Percentiles rank a stretch among this genome's conserved stretches.
Conservation (phyloP, 2,113 vertebrate species). For the Chauna torquata region DNA sequence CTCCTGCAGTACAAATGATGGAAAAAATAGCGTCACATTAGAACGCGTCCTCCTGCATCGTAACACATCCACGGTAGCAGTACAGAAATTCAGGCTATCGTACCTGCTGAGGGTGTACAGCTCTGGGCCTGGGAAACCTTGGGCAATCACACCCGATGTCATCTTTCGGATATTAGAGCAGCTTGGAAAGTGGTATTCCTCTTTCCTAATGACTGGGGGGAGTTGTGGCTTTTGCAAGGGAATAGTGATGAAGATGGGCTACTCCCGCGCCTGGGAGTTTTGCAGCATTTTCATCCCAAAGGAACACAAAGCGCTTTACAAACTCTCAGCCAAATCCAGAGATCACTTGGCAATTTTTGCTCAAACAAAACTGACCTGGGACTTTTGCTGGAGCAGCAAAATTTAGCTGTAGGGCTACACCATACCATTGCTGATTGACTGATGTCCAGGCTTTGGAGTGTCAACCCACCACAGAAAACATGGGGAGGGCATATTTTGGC, state of each 20-base stretch:
- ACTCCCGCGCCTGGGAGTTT: not conserved
- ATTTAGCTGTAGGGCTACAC: not conserved
- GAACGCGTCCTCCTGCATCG: not conserved
- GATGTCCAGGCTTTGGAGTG: not conserved
- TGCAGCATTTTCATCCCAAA: not conserved
- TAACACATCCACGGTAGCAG: not conserved
- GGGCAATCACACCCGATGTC: fast-evolving
- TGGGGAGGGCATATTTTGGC: not conserved
- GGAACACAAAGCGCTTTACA: conserved; percentile 27
- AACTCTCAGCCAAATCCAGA: not conserved
- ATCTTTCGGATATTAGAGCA: not conserved
- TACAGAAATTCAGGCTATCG: not conserved
- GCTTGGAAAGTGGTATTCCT: fast-evolving
- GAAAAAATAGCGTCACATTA: conserved; percentile 26
- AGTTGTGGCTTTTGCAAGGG: not conserved
- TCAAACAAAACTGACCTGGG: not conserved
- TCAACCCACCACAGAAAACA: not conserved
- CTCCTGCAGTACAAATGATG: conserved; percentile 79
- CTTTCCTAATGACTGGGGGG: not conserved
- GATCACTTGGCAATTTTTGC: not conserved
- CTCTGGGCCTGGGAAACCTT: not conserved
- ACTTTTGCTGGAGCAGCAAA: not conserved
- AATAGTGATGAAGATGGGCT: not conserved
- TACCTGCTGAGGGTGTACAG: not conserved
- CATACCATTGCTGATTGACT: not conserved